Base-by-base conservation (phyloP, 2,888 invertebrate species). In the Melinaea menophilus region DNA sequence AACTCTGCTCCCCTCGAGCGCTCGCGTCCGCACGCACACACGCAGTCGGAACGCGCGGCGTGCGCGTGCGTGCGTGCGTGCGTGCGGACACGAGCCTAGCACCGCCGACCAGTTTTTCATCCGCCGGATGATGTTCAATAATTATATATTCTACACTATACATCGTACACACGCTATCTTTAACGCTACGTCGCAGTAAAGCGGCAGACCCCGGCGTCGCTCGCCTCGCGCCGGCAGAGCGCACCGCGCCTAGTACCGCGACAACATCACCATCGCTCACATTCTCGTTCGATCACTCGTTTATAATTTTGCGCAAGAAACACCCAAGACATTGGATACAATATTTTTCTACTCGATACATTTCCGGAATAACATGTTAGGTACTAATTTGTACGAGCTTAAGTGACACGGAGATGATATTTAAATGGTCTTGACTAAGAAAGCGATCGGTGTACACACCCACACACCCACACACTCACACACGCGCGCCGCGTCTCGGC, bases 91-190 rank as follows among this genome's bases (percentile, higher is more conserved):
- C 72, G 75, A 65, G 72, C 74, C 71, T 79, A 82, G 81, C 81
- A 82, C 82, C 82, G 76, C 77, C 77, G 72, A 77, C 74, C 72
- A 72, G 77, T 80, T 79, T 79, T 71, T 75, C 78, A 80, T 79
- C 79, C 74, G 72, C 68, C 70, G 73, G 76, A 75, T 76, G 76
- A 72, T 68, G 64, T 67, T 68, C 63, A 59, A 59, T 65, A 65
- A 62, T 59, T 58, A 63, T 61, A 56, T 62, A 61, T 64, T 56
- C 48, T 51, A 54, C 41, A 35, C 55, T 56, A 60, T 55, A 61
- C 64, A 61, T 64, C 64, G 65, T 65, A 69, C 61, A 69, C 59
- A 47, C 61, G 59, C 60, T 57, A 58, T 11, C 31, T 55, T 55
- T 56, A 41, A n/a, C 56, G 11, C 61, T 64, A 66, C 37, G 46